Percentiles rank a stretch among this genome's conserved stretches.
These are phyloP conservation scores for Goniozus legneri DNA, from an alignment of 1,140 invertebrate species.

Conservation along the genomic window DNA sequence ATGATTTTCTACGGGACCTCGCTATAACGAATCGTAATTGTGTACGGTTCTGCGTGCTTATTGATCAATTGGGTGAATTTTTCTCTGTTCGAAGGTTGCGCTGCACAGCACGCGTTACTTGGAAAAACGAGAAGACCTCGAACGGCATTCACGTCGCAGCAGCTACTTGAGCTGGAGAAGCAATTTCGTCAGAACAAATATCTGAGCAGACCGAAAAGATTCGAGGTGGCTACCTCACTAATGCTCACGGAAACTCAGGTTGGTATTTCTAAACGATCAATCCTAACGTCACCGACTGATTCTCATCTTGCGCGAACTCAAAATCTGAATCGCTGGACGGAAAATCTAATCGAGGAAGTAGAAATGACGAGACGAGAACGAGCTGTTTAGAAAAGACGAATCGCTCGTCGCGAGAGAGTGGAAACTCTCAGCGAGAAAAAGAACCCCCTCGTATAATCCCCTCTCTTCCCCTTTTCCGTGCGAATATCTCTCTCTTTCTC, in stretches of 20 bases:
- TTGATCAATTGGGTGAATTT: neutral
- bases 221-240: conserved; percentile 95
- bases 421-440: conserved; percentile 34
- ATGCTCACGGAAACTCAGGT: conserved; percentile 99
- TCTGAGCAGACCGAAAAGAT: conserved; percentile 94
- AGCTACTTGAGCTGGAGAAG: conserved; percentile 95
- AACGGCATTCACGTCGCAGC: conserved; percentile 97
- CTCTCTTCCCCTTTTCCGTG: neutral
- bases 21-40: conserved; percentile 12
- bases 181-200: conserved; percentile 99
- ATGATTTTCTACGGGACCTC: conserved; percentile 50
- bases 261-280: conserved; percentile 28
- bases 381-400: neutral
- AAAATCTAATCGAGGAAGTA: conserved; percentile 14
- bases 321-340: neutral
- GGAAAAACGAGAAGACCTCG: conserved; percentile 94
- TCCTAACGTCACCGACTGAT: too few relatives aligned
- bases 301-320: too few relatives aligned
- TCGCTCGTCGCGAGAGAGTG: conserved; percentile 9
- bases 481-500: neutral
- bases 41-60: neutral
- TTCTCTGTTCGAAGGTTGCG: conserved; percentile 46
- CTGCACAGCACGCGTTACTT: conserved; percentile 72
- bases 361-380: conserved; percentile 3
- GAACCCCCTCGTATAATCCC: conserved; percentile 43